Evolutionary conservation across 37 sponge, comb jelly and placozoan species (phyloP).

Genomic region (Mnemiopsis leidyi): DNA sequence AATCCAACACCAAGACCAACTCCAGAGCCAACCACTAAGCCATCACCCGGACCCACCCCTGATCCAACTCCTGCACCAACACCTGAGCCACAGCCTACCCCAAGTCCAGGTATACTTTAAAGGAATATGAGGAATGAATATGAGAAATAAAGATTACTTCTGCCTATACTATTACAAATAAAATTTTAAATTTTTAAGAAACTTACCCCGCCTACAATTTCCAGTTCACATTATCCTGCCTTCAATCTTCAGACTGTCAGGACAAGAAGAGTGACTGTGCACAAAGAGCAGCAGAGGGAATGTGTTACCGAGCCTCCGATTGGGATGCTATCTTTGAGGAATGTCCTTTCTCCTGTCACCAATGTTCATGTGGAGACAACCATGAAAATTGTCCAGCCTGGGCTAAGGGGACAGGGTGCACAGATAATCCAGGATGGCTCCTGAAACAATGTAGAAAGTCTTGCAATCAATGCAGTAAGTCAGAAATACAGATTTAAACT

Average conservation of each 20-base stretch:
- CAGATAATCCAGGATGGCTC: not conserved
- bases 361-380: constrained; percentile 48
- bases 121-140: not conserved
- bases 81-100: constrained; percentile 33
- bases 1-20: not conserved
- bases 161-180: too few relatives aligned
- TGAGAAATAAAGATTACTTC: too few relatives aligned
- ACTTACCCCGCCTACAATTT: too few relatives aligned
- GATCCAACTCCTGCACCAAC: not conserved
- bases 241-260: not conserved
- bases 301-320: not conserved
- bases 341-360: constrained; percentile 44
- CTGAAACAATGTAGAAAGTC: not conserved
- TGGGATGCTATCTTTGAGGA: constrained; percentile 33
- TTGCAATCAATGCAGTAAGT: not conserved
- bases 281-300: not conserved
- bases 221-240: too few relatives aligned
- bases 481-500: not conserved
- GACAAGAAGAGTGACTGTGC: constrained; percentile 1
- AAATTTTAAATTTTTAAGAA: too few relatives aligned
- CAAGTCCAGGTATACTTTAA: not conserved
- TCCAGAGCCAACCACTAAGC: not conserved
- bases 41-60: not conserved
- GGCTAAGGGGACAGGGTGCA: not conserved
- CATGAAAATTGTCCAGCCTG: constrained; percentile 15